phyloP scores from a whole-genome alignment of 2,888 invertebrate species.

The Mythimna albipuncta region DNA sequence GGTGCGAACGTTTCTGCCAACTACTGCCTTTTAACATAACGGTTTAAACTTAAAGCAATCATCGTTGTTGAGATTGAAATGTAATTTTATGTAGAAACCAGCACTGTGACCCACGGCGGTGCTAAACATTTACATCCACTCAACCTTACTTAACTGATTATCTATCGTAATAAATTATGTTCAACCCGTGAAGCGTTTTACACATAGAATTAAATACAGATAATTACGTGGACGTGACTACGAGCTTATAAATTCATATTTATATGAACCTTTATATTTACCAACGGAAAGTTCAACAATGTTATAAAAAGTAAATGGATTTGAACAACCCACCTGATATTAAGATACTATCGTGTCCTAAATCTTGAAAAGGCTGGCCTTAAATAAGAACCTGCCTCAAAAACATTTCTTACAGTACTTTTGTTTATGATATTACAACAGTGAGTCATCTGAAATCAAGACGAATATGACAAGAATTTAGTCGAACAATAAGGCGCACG shows the following conservation, averaged over 20 bases:
- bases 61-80: constrained; percentile 79
- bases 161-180: constrained; percentile 62
- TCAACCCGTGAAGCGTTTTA: constrained; percentile 53
- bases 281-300: constrained; percentile 43
- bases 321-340: constrained; percentile 53
- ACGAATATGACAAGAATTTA: constrained; percentile 31
- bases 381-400: constrained; percentile 42
- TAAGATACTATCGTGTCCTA: constrained; percentile 57
- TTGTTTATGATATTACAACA: constrained; percentile 19
- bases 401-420: constrained; percentile 42
- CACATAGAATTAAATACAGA: constrained; percentile 56
- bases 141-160: constrained; percentile 62
- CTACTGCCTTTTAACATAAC: constrained; percentile 78
- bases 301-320: constrained; percentile 52
- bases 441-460: constrained; percentile 40
- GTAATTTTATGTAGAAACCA: constrained; percentile 80
- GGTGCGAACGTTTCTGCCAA: constrained; percentile 70
- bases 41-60: constrained; percentile 76
- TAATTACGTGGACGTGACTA: constrained; percentile 52
- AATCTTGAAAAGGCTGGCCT: constrained; percentile 48
- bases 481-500: constrained; percentile 44
- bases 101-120: constrained; percentile 73
- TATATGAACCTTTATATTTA: constrained; percentile 50
- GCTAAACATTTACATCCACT: constrained; percentile 70
- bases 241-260: constrained; percentile 55